A percentile compares a stretch with the other conserved stretches of the same genome.
These are phyloP conservation scores for Cheumatopsyche charites DNA, from an alignment of 1,140 invertebrate species.

Conservation along the genomic window DNA sequence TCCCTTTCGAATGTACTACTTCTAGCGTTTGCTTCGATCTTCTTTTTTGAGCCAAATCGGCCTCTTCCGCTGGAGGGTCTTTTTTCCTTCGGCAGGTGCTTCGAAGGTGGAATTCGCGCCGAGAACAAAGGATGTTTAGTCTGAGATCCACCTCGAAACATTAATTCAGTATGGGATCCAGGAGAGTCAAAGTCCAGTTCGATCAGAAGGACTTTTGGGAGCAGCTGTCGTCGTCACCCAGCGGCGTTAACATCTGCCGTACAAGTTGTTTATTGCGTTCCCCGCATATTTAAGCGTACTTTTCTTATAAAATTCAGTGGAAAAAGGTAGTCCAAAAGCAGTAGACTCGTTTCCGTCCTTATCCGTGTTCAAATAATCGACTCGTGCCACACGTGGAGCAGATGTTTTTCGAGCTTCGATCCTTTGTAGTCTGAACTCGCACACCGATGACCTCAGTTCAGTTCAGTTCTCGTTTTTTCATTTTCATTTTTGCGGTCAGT, in stretches of 20 bases:
- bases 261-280: slow-evolving; percentile 25
- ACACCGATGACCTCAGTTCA: not conserved
- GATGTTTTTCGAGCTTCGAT: too few species aligned
- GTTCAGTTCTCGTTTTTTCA: not conserved
- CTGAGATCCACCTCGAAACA: too few species aligned
- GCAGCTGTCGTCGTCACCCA: slow-evolving; percentile 14
- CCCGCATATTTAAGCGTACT: too few species aligned
- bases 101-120: not conserved
- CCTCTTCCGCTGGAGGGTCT: slow-evolving; percentile 10
- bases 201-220: not conserved
- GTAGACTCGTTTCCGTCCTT: too few species aligned
- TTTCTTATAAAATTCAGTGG: too few species aligned
- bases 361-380: too few species aligned
- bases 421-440: slow-evolving; percentile 27
- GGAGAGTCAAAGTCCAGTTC: too few species aligned
- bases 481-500: not conserved
- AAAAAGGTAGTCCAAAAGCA: too few species aligned
- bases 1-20: slow-evolving; percentile 23
- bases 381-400: too few species aligned
- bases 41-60: slow-evolving; percentile 18
- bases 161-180: too few species aligned
- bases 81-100: not conserved
- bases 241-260: slow-evolving; percentile 31
- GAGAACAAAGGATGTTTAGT: too few species aligned
- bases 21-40: slow-evolving; percentile 5